Evolutionary conservation across 2,113 vertebrate species (phyloP).

Genomic region (Synodontis membranacea): DNA sequence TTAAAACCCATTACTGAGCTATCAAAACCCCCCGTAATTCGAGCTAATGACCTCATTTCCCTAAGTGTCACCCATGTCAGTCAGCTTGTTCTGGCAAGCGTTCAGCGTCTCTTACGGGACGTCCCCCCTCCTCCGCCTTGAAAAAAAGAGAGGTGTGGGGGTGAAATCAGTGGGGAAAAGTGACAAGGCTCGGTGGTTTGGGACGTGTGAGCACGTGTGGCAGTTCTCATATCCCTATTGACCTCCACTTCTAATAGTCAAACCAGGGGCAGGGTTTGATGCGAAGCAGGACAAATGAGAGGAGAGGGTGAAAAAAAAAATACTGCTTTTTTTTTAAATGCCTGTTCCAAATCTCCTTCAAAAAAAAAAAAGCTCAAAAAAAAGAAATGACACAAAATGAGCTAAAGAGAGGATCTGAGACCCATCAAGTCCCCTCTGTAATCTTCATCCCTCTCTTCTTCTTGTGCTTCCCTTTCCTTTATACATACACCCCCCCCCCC

Average conservation of each 20-base stretch:
- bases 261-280: constrained; percentile 74
- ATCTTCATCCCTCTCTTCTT: constrained; percentile 49
- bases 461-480: constrained; percentile 27
- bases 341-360: constrained; percentile 68
- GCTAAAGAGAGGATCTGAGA: constrained; percentile 53
- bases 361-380: not conserved
- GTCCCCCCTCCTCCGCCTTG: constrained; percentile 47
- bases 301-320: constrained; percentile 61
- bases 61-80: constrained; percentile 71
- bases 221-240: constrained; percentile 82
- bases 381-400: constrained; percentile 8
- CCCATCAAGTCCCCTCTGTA: constrained; percentile 49
- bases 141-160: constrained; percentile 43
- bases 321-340: constrained; percentile 46
- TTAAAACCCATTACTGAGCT: constrained; percentile 81
- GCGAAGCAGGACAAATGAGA: constrained; percentile 71
- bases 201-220: constrained; percentile 57
- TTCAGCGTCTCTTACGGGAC: constrained; percentile 50
- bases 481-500: constrained; percentile 56
- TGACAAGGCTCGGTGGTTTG: constrained; percentile 81
- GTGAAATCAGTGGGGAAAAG: constrained; percentile 75
- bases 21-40: constrained; percentile 78
- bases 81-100: constrained; percentile 72
- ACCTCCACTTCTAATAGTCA: constrained; percentile 81
- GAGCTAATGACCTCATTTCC: constrained; percentile 81